These are phyloP conservation scores for Nemopilema nomurai DNA, from an alignment of 30 jellyfish, hydroid and myxozoan genomes.

Conservation along the genomic window DNA sequence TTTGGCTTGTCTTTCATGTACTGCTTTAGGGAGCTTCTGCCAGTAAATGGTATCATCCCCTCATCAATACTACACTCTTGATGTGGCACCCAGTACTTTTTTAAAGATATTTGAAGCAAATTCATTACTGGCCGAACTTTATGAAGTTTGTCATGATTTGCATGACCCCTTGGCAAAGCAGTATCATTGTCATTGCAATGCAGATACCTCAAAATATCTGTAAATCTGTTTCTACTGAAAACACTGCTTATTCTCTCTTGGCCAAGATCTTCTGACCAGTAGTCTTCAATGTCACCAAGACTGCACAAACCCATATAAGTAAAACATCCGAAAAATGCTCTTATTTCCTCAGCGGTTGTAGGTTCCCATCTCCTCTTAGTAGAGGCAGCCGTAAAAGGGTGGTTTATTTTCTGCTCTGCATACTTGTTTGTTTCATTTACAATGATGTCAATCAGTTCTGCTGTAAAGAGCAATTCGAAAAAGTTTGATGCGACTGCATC, in stretches of 20 bases:
- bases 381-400: neutral
- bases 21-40: neutral
- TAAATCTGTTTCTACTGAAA: conserved; percentile 14
- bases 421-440: neutral
- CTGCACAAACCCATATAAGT: conserved; percentile 32
- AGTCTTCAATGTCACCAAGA: conserved; percentile 13
- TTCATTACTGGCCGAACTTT: conserved; percentile 34
- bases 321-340: conserved; percentile 14
- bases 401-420: neutral
- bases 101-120: conserved; percentile 18
- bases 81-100: conserved; percentile 28
- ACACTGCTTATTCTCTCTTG: conserved; percentile 23
- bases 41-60: neutral
- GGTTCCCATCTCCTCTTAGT: conserved; percentile 2
- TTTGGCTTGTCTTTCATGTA: neutral
- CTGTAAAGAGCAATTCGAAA: conserved; percentile 14
- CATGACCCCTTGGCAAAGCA: conserved; percentile 31
- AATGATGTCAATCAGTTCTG: neutral
- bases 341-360: neutral
- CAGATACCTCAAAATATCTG: conserved; percentile 7
- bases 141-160: conserved; percentile 36
- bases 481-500: conserved; percentile 19
- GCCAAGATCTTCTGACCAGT: conserved; percentile 46
- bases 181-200: conserved; percentile 28
- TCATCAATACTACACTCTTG: conserved; percentile 21